phyloP scores from a whole-genome alignment of 2,113 vertebrate genomes.

The Nestor notabilis region DNA sequence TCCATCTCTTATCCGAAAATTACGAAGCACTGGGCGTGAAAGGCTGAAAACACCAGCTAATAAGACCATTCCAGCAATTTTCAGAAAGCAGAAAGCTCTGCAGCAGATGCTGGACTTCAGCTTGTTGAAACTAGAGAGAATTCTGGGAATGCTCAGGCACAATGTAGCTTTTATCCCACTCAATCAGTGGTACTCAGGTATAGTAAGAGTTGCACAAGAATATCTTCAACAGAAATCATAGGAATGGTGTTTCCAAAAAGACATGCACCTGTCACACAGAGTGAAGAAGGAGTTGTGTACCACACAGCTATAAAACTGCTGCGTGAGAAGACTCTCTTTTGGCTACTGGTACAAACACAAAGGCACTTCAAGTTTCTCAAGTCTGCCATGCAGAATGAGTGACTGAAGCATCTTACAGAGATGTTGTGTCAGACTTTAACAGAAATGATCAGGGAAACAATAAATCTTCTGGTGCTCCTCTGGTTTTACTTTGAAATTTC shows the following conservation, averaged over 20 bases:
- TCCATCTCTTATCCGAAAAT: neutral
- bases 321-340: neutral
- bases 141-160: neutral
- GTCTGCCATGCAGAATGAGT: neutral
- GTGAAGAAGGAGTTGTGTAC: neutral
- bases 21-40: neutral
- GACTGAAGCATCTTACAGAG: neutral
- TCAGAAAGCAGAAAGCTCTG: fast-evolving
- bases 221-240: neutral
- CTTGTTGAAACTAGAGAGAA: neutral
- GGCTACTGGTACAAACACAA: neutral
- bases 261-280: neutral
- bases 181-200: neutral
- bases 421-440: neutral
- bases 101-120: neutral
- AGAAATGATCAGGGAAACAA: neutral
- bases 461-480: neutral
- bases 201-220: neutral
- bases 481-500: neutral
- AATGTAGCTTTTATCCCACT: neutral
- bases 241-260: neutral
- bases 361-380: neutral
- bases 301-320: neutral
- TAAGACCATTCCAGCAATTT: neutral
- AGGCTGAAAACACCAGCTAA: neutral